phyloP scores from a whole-genome alignment of 2,888 invertebrate genomes.

The Tetragonula carbonaria region DNA sequence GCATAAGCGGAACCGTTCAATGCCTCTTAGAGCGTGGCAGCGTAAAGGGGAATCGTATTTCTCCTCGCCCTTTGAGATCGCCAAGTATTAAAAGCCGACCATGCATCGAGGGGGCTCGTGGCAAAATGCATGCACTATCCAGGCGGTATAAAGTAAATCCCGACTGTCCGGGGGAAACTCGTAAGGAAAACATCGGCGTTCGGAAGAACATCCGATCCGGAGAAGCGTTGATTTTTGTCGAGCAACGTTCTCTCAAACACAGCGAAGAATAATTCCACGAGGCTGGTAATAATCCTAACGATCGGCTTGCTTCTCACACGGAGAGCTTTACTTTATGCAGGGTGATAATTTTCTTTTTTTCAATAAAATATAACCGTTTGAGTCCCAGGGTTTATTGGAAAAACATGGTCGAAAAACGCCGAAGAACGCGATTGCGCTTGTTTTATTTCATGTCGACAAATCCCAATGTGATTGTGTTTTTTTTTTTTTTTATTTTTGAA shows the following conservation, averaged over 20 bases:
- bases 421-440: too few relatives aligned
- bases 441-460: too few relatives aligned
- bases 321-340: neutral
- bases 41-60: constrained; percentile 55
- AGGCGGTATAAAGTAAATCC: constrained; percentile 37
- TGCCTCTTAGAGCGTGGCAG: constrained; percentile 42
- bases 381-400: too few relatives aligned
- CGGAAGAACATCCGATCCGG: constrained; percentile 19
- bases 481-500: too few relatives aligned
- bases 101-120: constrained; percentile 43
- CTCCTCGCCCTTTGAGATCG: constrained; percentile 48
- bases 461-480: too few relatives aligned
- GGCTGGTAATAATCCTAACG: neutral
- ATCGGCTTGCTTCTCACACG: neutral
- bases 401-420: too few relatives aligned
- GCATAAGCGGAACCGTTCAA: constrained; percentile 44
- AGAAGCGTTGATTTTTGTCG: constrained; percentile 7
- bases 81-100: constrained; percentile 56
- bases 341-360: too few relatives aligned
- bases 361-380: too few relatives aligned
- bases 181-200: constrained; percentile 42
- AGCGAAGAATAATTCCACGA: neutral
- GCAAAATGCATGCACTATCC: constrained; percentile 34
- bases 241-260: neutral
- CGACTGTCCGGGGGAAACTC: constrained; percentile 22